These are phyloP conservation scores for Chloropsis hardwickii DNA, from an alignment of 2,113 vertebrate species.

Conservation along the genomic window DNA sequence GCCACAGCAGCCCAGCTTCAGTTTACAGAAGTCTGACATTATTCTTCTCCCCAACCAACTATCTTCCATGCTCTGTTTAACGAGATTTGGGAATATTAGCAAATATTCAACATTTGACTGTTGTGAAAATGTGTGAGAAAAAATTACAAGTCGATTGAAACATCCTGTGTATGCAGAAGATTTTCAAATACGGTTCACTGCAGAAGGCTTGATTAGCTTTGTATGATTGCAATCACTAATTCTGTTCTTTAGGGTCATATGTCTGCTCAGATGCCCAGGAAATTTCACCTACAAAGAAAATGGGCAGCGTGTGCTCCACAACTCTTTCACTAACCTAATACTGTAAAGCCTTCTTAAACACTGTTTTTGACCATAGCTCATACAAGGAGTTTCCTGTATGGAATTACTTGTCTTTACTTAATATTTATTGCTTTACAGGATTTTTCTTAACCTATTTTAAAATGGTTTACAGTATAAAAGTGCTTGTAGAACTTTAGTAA, in stretches of 20 bases:
- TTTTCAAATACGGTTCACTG: slow-evolving; percentile 64
- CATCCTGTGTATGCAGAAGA: slow-evolving; percentile 2
- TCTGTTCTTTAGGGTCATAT: slow-evolving; percentile 65
- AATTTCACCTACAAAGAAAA: slow-evolving; percentile 69
- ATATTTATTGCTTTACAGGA: background rate
- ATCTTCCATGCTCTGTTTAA: slow-evolving; percentile 40
- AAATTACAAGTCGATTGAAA: slow-evolving; percentile 8
- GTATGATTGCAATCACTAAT: slow-evolving; percentile 76
- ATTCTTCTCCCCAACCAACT: background rate
- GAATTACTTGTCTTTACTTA: slow-evolving; percentile 40
- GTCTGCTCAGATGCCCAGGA: slow-evolving; percentile 59
- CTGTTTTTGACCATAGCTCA: background rate
- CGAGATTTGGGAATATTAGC: slow-evolving; percentile 59
- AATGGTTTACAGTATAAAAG: background rate
- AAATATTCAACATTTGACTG: slow-evolving; percentile 43
- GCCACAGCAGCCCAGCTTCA: background rate
- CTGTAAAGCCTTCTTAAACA: slow-evolving; percentile 25
- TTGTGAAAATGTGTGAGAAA: slow-evolving; percentile 29
- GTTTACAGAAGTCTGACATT: background rate
- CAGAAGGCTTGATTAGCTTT: slow-evolving; percentile 68
- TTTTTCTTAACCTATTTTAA: slow-evolving; percentile 1
- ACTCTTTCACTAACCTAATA: slow-evolving; percentile 45
- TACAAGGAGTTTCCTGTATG: background rate
- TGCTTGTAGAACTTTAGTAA: background rate
- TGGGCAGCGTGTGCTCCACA: background rate